These are phyloP conservation scores for Tachysurus vachellii DNA, from an alignment of 2,113 vertebrate genomes.

Conservation along the genomic window DNA sequence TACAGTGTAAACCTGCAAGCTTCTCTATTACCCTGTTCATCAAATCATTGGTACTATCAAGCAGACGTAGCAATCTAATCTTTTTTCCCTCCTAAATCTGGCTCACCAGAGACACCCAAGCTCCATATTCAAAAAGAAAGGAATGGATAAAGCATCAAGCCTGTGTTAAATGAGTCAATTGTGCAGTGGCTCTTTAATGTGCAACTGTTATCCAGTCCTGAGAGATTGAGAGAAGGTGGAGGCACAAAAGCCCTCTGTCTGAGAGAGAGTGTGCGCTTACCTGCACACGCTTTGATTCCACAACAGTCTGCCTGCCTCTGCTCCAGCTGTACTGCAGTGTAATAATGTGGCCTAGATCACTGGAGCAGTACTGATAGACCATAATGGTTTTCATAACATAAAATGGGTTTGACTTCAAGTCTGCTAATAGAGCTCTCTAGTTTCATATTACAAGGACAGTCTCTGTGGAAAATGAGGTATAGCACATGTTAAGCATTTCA, in stretches of 20 bases:
- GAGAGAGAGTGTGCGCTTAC: slow-evolving; percentile 65
- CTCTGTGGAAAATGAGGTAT: background rate
- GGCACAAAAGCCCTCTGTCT: slow-evolving; percentile 74
- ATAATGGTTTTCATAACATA: slow-evolving; percentile 4
- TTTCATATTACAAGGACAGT: background rate
- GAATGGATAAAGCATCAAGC: slow-evolving; percentile 1
- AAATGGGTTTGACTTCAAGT: background rate
- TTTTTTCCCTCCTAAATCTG: slow-evolving; percentile 24
- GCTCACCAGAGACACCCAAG: slow-evolving; percentile 45
- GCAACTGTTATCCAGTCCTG: slow-evolving; percentile 43
- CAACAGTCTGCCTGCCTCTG: slow-evolving; percentile 33
- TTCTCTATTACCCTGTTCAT: slow-evolving; percentile 46
- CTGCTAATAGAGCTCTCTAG: background rate
- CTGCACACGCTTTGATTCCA: slow-evolving; percentile 69
- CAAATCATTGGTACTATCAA: slow-evolving; percentile 51
- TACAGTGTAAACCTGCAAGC: background rate
- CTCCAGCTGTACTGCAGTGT: slow-evolving; percentile 38
- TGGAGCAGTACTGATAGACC: slow-evolving; percentile 8
- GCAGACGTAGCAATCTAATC: slow-evolving; percentile 53
- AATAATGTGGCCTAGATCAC: slow-evolving; percentile 12
- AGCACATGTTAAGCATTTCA: background rate
- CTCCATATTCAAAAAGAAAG: slow-evolving; percentile 49
- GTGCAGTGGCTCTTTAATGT: slow-evolving; percentile 58
- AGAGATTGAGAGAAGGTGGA: slow-evolving; percentile 45
- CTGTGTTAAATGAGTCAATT: slow-evolving; percentile 50